Evolutionary conservation across 2,113 vertebrate genomes (phyloP).

Genomic region (Cranoglanis bouderius): DNA sequence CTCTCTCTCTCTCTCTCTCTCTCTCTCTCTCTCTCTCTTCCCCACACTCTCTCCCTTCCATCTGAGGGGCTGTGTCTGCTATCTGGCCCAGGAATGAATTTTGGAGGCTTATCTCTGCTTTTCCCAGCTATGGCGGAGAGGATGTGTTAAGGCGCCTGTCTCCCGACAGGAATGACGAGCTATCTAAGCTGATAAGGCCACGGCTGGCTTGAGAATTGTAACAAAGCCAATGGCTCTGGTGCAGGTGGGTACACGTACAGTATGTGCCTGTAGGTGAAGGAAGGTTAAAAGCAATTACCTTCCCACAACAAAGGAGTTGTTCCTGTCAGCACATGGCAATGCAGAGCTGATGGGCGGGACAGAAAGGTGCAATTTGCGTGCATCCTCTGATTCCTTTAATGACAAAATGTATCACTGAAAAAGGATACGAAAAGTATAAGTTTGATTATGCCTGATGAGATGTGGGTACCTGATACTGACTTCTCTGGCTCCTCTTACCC

Average conservation of each 20-base stretch:
- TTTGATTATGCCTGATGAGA: not conserved
- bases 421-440: not conserved
- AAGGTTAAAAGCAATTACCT: constrained; percentile 45
- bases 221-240: constrained; percentile 58
- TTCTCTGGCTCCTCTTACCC: not conserved
- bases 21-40: not conserved
- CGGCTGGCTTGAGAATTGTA: constrained; percentile 61
- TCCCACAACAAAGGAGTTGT: constrained; percentile 44
- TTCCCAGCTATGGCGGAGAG: constrained; percentile 46
- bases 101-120: constrained; percentile 58
- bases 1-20: constrained; percentile 1
- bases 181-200: constrained; percentile 65
- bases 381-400: not conserved
- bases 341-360: not conserved
- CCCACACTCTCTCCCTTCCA: constrained; percentile 29
- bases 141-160: constrained; percentile 58
- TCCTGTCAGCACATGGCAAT: constrained; percentile 4
- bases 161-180: constrained; percentile 55
- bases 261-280: constrained; percentile 5
- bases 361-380: not conserved
- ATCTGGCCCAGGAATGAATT: constrained; percentile 66
- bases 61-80: constrained; percentile 50
- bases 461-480: not conserved
- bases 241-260: constrained; percentile 64
- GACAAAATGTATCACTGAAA: not conserved